Evolutionary conservation across 2,888 invertebrate genomes (phyloP).

Genomic region (Papilio elwesi): DNA sequence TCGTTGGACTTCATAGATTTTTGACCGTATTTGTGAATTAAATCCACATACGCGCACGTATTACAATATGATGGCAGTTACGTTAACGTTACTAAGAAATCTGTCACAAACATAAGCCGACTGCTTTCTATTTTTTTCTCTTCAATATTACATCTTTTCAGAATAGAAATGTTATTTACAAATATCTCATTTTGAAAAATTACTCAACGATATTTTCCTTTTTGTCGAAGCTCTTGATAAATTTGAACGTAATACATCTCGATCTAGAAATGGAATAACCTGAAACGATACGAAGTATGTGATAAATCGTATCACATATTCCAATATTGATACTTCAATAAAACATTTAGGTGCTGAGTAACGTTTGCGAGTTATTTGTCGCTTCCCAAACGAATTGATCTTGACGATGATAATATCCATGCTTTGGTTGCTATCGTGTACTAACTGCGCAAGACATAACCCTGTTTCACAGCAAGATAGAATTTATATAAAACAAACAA

Average conservation of each 20-base stretch:
- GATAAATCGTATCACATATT: conserved; percentile 29
- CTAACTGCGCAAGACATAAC: no score
- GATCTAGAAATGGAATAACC: conserved; percentile 35
- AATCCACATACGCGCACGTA: neutral
- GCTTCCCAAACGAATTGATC: no score
- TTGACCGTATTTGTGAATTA: neutral
- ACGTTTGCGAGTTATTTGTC: conserved; percentile 8
- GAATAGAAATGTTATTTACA: conserved; percentile 23
- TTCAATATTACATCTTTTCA: conserved; percentile 11
- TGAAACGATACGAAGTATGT: conserved; percentile 26
- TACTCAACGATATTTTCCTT: conserved; percentile 24
- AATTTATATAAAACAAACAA: no score
- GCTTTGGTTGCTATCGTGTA: no score
- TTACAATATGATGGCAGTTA: neutral
- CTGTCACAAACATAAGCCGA: neutral
- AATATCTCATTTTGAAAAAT: conserved; percentile 30
- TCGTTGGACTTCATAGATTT: no score
- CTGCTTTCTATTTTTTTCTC: neutral
- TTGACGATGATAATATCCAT: no score
- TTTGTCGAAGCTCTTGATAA: conserved; percentile 34
- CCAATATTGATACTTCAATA: conserved; percentile 28
- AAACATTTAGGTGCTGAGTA: conserved; percentile 11
- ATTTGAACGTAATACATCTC: conserved; percentile 30
- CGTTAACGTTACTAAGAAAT: neutral
- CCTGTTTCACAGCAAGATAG: no score